These are phyloP conservation scores for Zhuqinia jingwanae DNA, from an alignment of 2,888 invertebrate species.

Conservation along the genomic window DNA sequence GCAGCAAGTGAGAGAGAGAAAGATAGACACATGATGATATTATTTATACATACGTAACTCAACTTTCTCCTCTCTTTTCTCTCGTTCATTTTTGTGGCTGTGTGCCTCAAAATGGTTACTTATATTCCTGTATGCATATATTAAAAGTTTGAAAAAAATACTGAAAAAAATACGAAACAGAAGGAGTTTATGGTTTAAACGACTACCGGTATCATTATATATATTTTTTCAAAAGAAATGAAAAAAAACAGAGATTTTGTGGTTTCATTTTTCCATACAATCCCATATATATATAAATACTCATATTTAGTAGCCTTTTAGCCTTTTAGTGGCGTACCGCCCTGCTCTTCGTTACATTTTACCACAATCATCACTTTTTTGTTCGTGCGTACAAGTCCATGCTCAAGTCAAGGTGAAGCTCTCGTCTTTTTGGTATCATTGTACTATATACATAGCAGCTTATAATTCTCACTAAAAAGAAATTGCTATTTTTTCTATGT, in stretches of 20 bases:
- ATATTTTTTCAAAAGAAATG: constrained; percentile 25
- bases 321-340: too few relatives aligned
- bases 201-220: constrained; percentile 50
- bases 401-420: constrained; percentile 60
- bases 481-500: constrained; percentile 60
- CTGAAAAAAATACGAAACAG: too few relatives aligned
- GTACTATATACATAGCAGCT: too few relatives aligned
- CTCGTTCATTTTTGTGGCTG: constrained; percentile 17
- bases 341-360: not conserved
- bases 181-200: constrained; percentile 50
- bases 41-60: not conserved
- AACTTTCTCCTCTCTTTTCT: constrained; percentile 7
- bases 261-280: not conserved
- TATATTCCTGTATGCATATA: constrained; percentile 46
- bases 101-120: constrained; percentile 28
- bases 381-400: constrained; percentile 5
- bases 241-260: constrained; percentile 44
- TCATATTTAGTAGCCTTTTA: not conserved
- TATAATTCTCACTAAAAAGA: constrained; percentile 70
- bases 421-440: constrained; percentile 59
- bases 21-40: too few relatives aligned
- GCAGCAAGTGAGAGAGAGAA: too few relatives aligned
- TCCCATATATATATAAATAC: not conserved
- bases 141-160: constrained; percentile 54
- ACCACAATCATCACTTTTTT: not conserved